Evolutionary conservation across 2,113 vertebrate genomes (phyloP).

Genomic region (Phalacrocorax carbo): DNA sequence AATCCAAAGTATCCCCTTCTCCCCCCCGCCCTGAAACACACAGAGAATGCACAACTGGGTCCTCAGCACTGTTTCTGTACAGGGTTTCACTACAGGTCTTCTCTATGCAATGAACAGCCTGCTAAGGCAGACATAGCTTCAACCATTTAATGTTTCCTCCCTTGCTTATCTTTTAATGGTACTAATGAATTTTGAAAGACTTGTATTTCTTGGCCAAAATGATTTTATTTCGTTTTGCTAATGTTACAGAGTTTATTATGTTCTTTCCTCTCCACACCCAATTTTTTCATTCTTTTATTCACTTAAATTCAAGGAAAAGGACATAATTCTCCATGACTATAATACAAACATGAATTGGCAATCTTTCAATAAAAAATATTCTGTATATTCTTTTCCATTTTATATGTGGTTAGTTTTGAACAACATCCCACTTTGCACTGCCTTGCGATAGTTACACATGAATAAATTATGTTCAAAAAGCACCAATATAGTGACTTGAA

Average conservation of each 20-base stretch:
- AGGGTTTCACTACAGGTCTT: background rate
- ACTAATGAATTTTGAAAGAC: slow-evolving; percentile 21
- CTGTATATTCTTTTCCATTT: slow-evolving; percentile 13
- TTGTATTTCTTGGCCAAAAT: slow-evolving; percentile 43
- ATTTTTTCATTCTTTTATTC: slow-evolving; percentile 53
- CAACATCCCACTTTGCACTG: slow-evolving; percentile 55
- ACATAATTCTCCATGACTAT: slow-evolving; percentile 44
- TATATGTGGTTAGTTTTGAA: slow-evolving; percentile 49
- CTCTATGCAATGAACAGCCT: background rate
- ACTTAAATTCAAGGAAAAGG: slow-evolving; percentile 52
- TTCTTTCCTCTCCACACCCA: background rate
- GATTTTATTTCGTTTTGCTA: slow-evolving; percentile 62
- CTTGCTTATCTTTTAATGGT: background rate
- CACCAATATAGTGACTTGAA: background rate
- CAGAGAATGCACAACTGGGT: background rate
- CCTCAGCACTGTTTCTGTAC: background rate
- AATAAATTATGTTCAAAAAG: slow-evolving; percentile 28
- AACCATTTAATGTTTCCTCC: background rate
- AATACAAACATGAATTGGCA: slow-evolving; percentile 56
- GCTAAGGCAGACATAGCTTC: background rate
- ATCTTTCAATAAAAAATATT: slow-evolving; percentile 29
- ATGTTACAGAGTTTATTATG: background rate
- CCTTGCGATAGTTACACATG: slow-evolving; percentile 31
- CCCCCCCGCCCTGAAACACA: rapidly evolving
- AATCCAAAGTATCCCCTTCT: background rate